Conservation (phyloP, 2,888 invertebrate genomes). For the Alloplasta piceator region DNA sequence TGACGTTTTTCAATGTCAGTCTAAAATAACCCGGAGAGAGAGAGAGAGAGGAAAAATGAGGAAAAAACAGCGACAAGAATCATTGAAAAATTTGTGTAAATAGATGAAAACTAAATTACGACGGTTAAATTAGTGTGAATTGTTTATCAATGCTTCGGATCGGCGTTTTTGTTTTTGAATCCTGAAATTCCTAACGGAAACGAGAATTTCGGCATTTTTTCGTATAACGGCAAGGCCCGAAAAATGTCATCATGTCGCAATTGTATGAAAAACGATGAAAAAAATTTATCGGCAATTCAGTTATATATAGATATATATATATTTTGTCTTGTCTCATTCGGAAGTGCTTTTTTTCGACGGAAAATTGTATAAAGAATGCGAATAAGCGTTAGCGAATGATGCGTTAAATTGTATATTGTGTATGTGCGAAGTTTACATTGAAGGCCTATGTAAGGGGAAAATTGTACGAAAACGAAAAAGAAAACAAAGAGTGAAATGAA, state of each 20-base stretch:
- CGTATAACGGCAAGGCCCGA: slow-evolving; percentile 52
- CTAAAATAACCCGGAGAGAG: slow-evolving; percentile 33
- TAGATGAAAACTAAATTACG: slow-evolving; percentile 64
- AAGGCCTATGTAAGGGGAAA: slow-evolving; percentile 64
- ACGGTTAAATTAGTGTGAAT: slow-evolving; percentile 62
- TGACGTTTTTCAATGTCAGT: slow-evolving; percentile 47
- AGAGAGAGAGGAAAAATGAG: slow-evolving; percentile 18
- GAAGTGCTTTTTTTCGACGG: slow-evolving; percentile 29
- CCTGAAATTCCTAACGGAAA: slow-evolving; percentile 57
- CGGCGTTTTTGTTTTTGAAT: slow-evolving; percentile 50
- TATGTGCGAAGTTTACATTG: slow-evolving; percentile 58
- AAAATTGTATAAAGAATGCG: slow-evolving; percentile 52
- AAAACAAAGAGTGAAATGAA: slow-evolving; percentile 26
- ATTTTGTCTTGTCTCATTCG: slow-evolving; percentile 47
- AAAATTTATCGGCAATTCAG: slow-evolving; percentile 42
- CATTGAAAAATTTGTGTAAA: slow-evolving; percentile 67
- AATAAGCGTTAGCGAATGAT: slow-evolving; percentile 52
- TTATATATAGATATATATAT: slow-evolving; percentile 25
- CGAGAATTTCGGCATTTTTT: slow-evolving; percentile 41
- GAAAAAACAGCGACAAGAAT: slow-evolving; percentile 34
- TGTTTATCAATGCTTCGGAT: slow-evolving; percentile 59
- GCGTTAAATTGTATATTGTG: slow-evolving; percentile 64
- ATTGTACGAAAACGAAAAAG: slow-evolving; percentile 5
- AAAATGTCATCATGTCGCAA: slow-evolving; percentile 59
- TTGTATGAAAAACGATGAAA: slow-evolving; percentile 35